Percentiles rank a stretch among this genome's conserved stretches.
Evolutionary conservation across 2,888 invertebrate genomes (phyloP).

Genomic region (Onthophagus sagittarius): DNA sequence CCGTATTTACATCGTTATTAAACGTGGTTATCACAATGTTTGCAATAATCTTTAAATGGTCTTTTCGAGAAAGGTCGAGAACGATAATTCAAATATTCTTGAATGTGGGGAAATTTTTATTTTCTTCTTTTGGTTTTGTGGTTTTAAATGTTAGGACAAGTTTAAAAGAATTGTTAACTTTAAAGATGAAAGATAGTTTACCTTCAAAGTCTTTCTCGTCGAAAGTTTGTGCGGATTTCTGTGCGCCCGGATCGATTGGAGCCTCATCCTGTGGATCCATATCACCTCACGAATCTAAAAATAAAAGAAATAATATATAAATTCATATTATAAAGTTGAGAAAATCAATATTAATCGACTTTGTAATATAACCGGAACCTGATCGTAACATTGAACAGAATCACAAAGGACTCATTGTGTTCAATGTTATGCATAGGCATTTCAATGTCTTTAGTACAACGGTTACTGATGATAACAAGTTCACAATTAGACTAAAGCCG

Average conservation of each 20-base stretch:
- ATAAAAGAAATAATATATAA: slow-evolving; percentile 17
- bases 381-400: neutral
- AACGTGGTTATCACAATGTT: neutral
- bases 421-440: neutral
- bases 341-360: neutral
- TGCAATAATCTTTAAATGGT: neutral
- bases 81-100: no score
- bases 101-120: no score
- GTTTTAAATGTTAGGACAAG: no score
- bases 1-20: neutral
- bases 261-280: slow-evolving; percentile 69
- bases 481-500: no score
- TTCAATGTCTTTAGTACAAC: neutral
- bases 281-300: slow-evolving; percentile 39
- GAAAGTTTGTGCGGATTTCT: slow-evolving; percentile 73
- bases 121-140: no score
- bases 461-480: neutral
- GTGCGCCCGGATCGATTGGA: slow-evolving; percentile 81
- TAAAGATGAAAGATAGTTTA: no score
- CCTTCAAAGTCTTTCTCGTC: slow-evolving; percentile 89
- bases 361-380: neutral
- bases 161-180: no score
- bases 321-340: neutral
- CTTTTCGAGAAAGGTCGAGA: neutral
- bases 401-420: neutral